Base-by-base conservation (phyloP, 1,140 invertebrate genomes). In the Aleiodes sp. region DNA sequence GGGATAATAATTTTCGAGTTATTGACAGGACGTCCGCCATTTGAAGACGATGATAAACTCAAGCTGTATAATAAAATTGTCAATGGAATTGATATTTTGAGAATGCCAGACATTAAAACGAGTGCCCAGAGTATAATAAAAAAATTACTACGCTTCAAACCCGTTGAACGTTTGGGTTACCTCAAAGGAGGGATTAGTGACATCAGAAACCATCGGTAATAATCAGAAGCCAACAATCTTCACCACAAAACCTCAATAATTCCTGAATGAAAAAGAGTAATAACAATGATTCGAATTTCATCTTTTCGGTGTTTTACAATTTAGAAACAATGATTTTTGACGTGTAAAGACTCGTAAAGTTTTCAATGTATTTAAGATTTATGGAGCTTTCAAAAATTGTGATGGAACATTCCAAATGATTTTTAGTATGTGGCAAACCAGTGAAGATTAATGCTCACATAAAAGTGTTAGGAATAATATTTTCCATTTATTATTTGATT, bases 11-110 rank as follows among this genome's bases (percentile, higher is more conserved):
- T 94, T 82, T 93, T 91, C 81, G 94, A 95, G 82, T 84, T 95
- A 28, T 86, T 95, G 0, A 91, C 91, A 21, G 93, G 92, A 78
- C 88, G 84, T 70, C 80, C 81, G 61, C 94, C 95, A 0, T 96
- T 96, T 77, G 90, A 90, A 70, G 92, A 91, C 1, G 81, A 88
- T 0, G 94, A 96, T 83, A 92, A 93, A 7, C 93, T 97, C 90
- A 91, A 92, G 76, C 94, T 93, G 0, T 96, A 96, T 80, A 95
- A 94, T 75, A 88, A 94, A 12, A 96, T 96, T 65, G 80, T 96
- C 4, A 93, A 92, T 80, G 94, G 94, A 1, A 92, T 94, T 28
- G 91, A 94, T 71, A 88, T 89, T 63, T 86, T 88, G n/a, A 88
- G 90, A 74, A 90, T 92, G 78, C 88, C 90, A 2, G 82, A 85